A percentile compares a stretch with the other conserved stretches of the same genome.
These are phyloP conservation scores for Mormyrops boulengeri DNA, from an alignment of 2,797 vertebrate species.

Conservation along the genomic window DNA sequence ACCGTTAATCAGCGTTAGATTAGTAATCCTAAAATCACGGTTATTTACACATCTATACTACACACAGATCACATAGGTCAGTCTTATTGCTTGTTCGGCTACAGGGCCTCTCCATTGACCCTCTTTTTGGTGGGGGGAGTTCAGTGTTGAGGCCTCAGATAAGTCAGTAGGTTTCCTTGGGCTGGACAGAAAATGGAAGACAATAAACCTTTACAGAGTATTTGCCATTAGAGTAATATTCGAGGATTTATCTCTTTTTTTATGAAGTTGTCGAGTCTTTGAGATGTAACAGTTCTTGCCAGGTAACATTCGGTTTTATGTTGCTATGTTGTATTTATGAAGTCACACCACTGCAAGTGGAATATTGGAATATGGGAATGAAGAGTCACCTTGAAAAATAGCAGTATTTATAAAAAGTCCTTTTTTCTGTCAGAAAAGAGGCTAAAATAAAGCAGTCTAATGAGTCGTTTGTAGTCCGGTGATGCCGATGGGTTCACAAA, in stretches of 20 bases:
- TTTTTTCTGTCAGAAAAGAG: background rate
- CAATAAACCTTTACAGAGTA: conserved; percentile 24
- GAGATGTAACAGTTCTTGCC: conserved; percentile 2
- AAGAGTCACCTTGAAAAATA: background rate
- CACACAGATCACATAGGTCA: conserved; percentile 20
- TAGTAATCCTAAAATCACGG: conserved; percentile 26
- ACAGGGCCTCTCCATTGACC: background rate
- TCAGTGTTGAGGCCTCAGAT: conserved; percentile 5
- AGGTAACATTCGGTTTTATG: background rate
- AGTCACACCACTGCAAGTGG: background rate
- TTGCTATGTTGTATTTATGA: background rate
- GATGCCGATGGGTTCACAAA: background rate
- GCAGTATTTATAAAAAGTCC: background rate
- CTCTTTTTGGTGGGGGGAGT: background rate
- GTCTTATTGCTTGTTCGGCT: conserved; percentile 44
- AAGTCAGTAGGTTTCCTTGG: background rate
- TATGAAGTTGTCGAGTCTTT: background rate
- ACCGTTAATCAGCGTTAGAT: conserved; percentile 15
- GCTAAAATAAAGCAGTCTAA: background rate
- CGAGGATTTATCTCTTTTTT: background rate
- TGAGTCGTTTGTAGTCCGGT: background rate
- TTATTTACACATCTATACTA: conserved; percentile 47
- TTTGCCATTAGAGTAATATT: background rate
- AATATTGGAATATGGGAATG: background rate
- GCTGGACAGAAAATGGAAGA: conserved; percentile 28